phyloP scores from a whole-genome alignment of 2,888 invertebrate genomes.

The Lochmaea capreae region DNA sequence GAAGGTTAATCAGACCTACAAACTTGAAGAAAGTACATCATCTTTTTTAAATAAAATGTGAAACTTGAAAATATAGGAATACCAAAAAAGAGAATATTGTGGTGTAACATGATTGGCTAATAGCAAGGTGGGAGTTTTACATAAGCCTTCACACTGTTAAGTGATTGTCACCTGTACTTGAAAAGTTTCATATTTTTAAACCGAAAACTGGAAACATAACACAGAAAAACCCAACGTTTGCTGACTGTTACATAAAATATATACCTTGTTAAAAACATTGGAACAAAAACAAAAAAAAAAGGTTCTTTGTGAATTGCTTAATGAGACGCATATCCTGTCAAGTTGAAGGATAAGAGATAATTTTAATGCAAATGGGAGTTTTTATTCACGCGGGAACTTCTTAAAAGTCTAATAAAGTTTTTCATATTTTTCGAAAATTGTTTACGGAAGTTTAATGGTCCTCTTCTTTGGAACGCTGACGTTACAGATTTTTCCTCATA shows the following conservation, averaged over 20 bases:
- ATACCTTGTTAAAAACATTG: not conserved
- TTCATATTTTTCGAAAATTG: not conserved
- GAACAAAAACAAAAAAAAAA: not conserved
- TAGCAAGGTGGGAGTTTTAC: no score
- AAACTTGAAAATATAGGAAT: no score
- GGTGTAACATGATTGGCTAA: no score
- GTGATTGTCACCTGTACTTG: no score
- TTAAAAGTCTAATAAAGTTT: not conserved
- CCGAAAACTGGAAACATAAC: no score
- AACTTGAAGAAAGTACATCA: no score
- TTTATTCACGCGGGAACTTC: constrained; percentile 6
- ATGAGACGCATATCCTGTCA: not conserved
- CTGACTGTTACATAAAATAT: not conserved
- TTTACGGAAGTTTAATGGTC: not conserved
- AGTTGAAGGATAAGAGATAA: not conserved
- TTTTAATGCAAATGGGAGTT: not conserved
- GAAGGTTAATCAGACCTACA: no score
- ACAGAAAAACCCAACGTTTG: not conserved
- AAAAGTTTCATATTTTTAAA: no score
- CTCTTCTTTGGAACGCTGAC: not conserved
- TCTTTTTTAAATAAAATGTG: no score
- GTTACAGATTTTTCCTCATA: no score
- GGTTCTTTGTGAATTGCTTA: not conserved
- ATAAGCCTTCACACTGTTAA: no score
- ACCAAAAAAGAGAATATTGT: no score